A percentile compares a stretch with the other conserved stretches of the same genome.
phyloP scores from a whole-genome alignment of 2,888 invertebrate genomes.

The Zeuzera pyrina region DNA sequence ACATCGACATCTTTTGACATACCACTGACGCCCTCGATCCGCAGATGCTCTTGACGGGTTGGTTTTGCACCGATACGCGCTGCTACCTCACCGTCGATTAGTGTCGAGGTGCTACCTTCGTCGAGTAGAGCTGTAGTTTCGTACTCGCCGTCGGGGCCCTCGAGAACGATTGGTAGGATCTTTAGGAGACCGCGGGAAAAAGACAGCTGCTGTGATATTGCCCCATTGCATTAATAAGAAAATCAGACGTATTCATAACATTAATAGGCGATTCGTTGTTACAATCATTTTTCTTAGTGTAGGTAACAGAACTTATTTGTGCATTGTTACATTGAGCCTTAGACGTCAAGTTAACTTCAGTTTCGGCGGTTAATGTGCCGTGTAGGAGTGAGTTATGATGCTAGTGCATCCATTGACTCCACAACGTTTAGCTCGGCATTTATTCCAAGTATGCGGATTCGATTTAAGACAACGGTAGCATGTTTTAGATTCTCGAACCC shows the following conservation, averaged over 20 bases:
- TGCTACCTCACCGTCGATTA: conserved; percentile 1
- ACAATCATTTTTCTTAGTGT: neutral
- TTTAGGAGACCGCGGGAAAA: neutral
- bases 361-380: too few species aligned
- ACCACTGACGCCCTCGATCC: conserved; percentile 4
- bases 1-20: conserved; percentile 3
- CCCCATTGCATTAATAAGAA: neutral
- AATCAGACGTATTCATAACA: neutral
- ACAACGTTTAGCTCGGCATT: too few species aligned
- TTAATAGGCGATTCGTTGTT: neutral
- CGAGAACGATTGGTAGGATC: too few species aligned
- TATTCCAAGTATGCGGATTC: too few species aligned
- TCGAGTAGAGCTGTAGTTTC: conserved; percentile 1
- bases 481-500: too few species aligned
- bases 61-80: conserved; percentile 1
- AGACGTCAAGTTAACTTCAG: too few species aligned
- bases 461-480: too few species aligned
- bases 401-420: too few species aligned
- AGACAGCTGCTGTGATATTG: neutral
- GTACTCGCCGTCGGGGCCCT: neutral
- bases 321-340: too few species aligned
- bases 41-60: neutral
- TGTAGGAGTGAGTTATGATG: too few species aligned
- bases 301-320: too few species aligned
- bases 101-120: conserved; percentile 2